Evolutionary conservation across 2,888 invertebrate species (phyloP), one percentile per base, ranked within the genome.

Genomic region (Tholera decimalis): DNA sequence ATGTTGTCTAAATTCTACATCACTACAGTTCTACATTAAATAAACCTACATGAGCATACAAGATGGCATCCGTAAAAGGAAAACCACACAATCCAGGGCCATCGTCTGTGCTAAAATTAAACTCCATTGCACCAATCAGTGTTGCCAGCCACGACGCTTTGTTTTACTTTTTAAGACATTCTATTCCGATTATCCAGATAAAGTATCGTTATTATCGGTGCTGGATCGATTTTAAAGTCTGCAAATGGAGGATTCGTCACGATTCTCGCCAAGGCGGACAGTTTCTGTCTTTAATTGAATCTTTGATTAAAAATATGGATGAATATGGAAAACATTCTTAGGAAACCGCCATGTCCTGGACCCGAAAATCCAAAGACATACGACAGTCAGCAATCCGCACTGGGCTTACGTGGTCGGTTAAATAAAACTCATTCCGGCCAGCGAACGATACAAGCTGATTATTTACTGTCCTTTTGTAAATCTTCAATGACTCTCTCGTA

Each of bases 61-160:
- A 74, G 62, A 73, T 77, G 73, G 75, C 63, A 77, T 59, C 73
- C 71, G 50, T 81, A 88, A 88, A 87, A 87, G 85, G 85, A 85
- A 85, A 85, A 85, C 71, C 80, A 73, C 82, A 74, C 73, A 79
- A 75, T 74, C 75, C 79, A 65, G 74, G 69, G 82, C 76, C 80
- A 77, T 76, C 77, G 82, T 77, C 80, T 79, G 80, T 57, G 69
- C 89, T 89, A 89, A 87, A 88, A 80, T 89, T 90, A 86, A 86
- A 87, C 83, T 76, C 49, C 77, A 82, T 77, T 85, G 83, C 85
- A 85, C 87, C 87, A 85, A 87, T 85, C 87, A 84, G 83, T 80
- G 80, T 80, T 81, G 80, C 82, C 73, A 79, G 77, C 80, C 66
- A 72, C 54, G 46, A 59, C 46, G 57, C 68, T 73, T 76, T 68